Conservation (phyloP, 2,113 vertebrate species). For the Megaceryle torquata region DNA sequence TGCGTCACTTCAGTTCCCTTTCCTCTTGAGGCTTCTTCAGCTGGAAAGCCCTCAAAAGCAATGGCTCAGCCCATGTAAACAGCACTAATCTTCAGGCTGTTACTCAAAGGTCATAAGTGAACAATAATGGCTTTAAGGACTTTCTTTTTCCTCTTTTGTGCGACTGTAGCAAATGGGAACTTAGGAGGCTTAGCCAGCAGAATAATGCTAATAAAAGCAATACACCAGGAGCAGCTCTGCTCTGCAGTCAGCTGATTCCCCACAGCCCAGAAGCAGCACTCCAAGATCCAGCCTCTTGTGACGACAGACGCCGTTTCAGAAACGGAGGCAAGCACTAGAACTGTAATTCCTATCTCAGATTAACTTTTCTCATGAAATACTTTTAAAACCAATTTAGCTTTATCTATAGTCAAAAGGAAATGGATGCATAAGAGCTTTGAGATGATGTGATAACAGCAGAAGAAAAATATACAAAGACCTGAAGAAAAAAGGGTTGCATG, state of each 20-base stretch:
- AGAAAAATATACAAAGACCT: conserved; percentile 13
- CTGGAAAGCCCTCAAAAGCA: not conserved
- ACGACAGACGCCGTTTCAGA: not conserved
- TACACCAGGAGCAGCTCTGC: not conserved
- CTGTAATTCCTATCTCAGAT: not conserved
- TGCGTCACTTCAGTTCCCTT: not conserved
- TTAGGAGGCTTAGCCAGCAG: not conserved
- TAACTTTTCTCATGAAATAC: not conserved
- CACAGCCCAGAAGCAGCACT: not conserved
- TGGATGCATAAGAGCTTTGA: not conserved
- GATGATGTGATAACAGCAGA: not conserved
- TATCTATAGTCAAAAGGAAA: not conserved
- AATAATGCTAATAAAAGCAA: not conserved
- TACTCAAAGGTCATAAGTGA: not conserved
- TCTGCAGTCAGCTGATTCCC: not conserved
- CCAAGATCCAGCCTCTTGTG: not conserved
- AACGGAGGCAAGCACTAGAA: not conserved
- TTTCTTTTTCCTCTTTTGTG: not conserved
- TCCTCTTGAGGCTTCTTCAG: not conserved
- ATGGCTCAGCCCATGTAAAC: not conserved
- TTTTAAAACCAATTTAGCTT: not conserved
- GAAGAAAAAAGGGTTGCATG: not conserved
- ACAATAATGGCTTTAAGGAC: not conserved
- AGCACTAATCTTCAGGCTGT: not conserved
- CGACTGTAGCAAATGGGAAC: not conserved